Evolutionary conservation across 2,888 invertebrate genomes (phyloP), one percentile per base, ranked within the genome.

Genomic region (Serripes groenlandicus): DNA sequence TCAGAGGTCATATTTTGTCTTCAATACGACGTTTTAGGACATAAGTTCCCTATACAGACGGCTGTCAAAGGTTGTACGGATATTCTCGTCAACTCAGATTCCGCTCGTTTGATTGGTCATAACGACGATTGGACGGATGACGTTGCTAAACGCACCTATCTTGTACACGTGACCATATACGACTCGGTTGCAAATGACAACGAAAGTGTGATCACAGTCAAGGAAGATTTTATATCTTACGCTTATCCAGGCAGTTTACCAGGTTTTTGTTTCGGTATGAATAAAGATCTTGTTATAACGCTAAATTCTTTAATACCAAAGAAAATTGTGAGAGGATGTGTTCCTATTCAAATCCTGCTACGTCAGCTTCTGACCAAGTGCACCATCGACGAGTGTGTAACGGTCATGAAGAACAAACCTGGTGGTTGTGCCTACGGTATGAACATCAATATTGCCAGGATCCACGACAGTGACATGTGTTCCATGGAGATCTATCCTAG

Each of bases 371-470:
- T 90, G 0, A 72, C 70, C 30, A 88, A 89, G 54, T 56, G 68
- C 9, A 85, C 78, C 21, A 74, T 88, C 1, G 79, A 85, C 23
- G 88, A 89, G 56, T 83, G 78, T 30, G 71, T 81, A 15, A 26
- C 71, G 18, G 68, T 87, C 2, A 79, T 85, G 52, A 66, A 77
- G 69, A 83, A 83, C 30, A 66, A 81, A 26, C 82, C 79, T 3
- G 60, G 71, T 60, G 90, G 90, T 2, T 72, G 81, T 52, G 86
- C 89, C 3, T 89, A 85, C 77, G 91, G 89, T 21, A 89, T 89
- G 62, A 85, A 86, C 64, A 70, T 83, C 34, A 91, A 90, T 69
- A 81, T 90, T 30, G 89, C 86, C 28, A 71, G 75, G 15, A 76
- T 78, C 3, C 69, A 78, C 9, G 70, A 75, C 11, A 73, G 66